phyloP scores from a whole-genome alignment of 2,113 vertebrate genomes.

The Marmota flaviventris region DNA sequence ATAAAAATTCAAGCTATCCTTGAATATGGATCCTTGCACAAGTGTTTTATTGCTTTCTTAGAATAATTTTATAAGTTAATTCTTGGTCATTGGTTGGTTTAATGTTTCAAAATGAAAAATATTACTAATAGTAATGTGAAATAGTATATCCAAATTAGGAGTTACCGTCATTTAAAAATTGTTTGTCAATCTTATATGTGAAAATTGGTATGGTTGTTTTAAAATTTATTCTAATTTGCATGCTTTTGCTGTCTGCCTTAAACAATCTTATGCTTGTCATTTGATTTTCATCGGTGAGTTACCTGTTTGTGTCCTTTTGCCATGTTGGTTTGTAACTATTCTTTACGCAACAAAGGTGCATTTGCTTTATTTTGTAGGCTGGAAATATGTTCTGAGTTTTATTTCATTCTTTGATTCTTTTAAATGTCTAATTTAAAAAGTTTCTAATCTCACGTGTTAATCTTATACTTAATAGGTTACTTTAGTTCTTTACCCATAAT shows the following conservation, averaged over 20 bases:
- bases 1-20: not conserved
- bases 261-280: not conserved
- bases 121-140: not conserved
- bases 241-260: constrained; percentile 2
- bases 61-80: constrained; percentile 32
- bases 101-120: constrained; percentile 42
- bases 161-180: constrained; percentile 11
- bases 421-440: not conserved
- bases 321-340: not conserved
- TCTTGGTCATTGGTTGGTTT: not conserved
- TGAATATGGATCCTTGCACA: constrained; percentile 10
- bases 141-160: not conserved
- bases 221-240: constrained; percentile 15
- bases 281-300: not conserved
- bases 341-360: not conserved
- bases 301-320: not conserved
- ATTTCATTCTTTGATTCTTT: constrained; percentile 54
- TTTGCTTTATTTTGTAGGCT: not conserved
- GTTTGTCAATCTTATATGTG: constrained; percentile 13
- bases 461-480: not conserved
- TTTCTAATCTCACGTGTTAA: not conserved
- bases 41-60: not conserved
- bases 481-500: not conserved
- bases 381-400: not conserved
- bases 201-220: not conserved